These are phyloP conservation scores for Eulemur macaco DNA, from an alignment of 2,113 vertebrate genomes.

Conservation along the genomic window DNA sequence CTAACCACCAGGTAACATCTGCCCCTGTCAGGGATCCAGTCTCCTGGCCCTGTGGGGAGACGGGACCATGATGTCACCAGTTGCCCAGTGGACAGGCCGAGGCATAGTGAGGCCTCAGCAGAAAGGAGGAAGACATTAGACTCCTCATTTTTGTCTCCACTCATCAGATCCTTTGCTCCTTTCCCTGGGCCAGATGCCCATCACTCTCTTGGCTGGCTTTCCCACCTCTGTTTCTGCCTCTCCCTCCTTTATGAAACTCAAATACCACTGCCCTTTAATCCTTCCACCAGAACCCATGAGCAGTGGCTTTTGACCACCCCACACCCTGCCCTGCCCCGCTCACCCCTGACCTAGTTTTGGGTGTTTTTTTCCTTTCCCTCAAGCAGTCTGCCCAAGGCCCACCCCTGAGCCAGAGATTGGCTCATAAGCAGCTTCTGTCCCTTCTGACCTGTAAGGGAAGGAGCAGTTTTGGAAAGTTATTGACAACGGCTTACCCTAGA, in stretches of 20 bases:
- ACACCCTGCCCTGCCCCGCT: neutral
- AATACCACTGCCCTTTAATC: neutral
- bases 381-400: conserved; percentile 27
- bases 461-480: neutral
- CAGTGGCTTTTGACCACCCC: neutral
- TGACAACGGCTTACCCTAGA: conserved; percentile 6
- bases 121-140: neutral
- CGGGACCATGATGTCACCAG: neutral
- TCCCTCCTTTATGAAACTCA: conserved; percentile 8
- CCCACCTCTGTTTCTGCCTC: neutral
- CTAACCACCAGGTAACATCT: neutral
- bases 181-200: neutral
- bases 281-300: neutral
- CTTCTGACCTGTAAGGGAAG: neutral
- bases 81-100: neutral
- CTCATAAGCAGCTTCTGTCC: neutral
- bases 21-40: neutral
- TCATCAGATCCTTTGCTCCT: neutral
- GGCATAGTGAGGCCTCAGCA: neutral
- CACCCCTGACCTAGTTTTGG: conserved; percentile 43
- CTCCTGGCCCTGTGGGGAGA: neutral
- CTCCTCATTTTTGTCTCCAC: neutral
- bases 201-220: neutral
- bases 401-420: neutral
- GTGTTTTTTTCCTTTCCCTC: neutral